Evolutionary conservation across 2,888 invertebrate genomes (phyloP), one percentile per base, ranked within the genome.

Genomic region (Quadroppia sp.): DNA sequence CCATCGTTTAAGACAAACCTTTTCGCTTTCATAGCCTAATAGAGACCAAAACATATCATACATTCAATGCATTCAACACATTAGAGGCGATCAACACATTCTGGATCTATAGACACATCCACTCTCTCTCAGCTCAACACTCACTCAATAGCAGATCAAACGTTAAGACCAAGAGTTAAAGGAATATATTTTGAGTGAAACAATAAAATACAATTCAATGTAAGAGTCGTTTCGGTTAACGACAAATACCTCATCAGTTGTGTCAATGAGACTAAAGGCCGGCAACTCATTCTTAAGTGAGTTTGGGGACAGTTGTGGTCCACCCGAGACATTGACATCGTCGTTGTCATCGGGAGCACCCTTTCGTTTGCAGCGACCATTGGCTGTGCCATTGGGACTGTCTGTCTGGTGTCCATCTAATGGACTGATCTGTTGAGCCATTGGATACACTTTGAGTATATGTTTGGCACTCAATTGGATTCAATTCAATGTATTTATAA

Each of bases 381-480:
- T 61, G n/a, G 32, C 28, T 32, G 61, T 61, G 7, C 61, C 61
- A 61, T 32, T 61, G 36, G 61, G 20, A 61, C 61, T 61, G 36
- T 61, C 61, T 61, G 61, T 61, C 32, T 30, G 50, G 20, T 50
- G 61, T 61, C 61, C 61, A 61, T 61, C 61, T 61, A 61, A 61
- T 61, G 61, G 61, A 61, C 61, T 61, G 32, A 61, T 30, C 32
- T 61, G 61, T 61, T 61, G 61, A 61, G 61, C 61, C 61, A 61
- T 36, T 36, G 36, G 45, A 13, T 53, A 28, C 7, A 28, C 28
- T 28, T 7, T 32, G 15, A 59, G 20, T 9, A 28, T 15, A 23
- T 7, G 3, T 56, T 61, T 61, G 61, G 61, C 61, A 61, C 61
- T 32, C 32, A 6, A 61, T 36, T 61, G n/a, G 23, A 13, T 2